These are phyloP conservation scores for Patella pellucida DNA, from an alignment of 2,888 invertebrate species.

Conservation along the genomic window DNA sequence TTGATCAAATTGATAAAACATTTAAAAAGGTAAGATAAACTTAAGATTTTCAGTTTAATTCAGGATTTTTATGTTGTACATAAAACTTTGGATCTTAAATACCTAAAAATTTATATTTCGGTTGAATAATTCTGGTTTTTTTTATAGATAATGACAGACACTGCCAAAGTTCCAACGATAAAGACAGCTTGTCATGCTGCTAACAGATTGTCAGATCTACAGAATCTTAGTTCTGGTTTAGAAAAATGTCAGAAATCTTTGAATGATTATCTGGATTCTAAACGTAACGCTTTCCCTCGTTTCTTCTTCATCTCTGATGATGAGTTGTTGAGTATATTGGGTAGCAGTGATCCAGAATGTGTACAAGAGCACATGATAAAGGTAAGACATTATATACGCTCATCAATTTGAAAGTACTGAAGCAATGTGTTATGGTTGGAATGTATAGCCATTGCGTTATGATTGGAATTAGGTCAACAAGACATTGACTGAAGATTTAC, in stretches of 20 bases:
- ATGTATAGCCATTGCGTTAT: no score
- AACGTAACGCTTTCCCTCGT: slow-evolving; percentile 88
- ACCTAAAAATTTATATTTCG: no score
- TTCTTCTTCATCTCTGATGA: slow-evolving; percentile 96
- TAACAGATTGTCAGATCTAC: slow-evolving; percentile 84
- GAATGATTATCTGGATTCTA: slow-evolving; percentile 89
- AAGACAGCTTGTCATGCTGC: slow-evolving; percentile 82
- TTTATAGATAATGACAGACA: slow-evolving; percentile 85
- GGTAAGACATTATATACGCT: slow-evolving; percentile 71
- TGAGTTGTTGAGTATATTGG: slow-evolving; percentile 89
- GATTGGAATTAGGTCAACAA: no score
- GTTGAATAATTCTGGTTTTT: background rate
- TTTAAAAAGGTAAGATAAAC: slow-evolving; percentile 78
- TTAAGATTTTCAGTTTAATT: no score
- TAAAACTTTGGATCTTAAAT: no score
- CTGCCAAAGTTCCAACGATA: slow-evolving; percentile 84
- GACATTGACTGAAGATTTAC: no score
- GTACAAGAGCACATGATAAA: slow-evolving; percentile 95
- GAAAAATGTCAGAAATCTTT: slow-evolving; percentile 93
- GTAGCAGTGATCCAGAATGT: slow-evolving; percentile 85
- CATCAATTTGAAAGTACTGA: no score
- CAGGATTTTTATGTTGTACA: no score
- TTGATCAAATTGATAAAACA: slow-evolving; percentile 87
- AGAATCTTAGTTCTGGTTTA: slow-evolving; percentile 80
- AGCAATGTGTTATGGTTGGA: no score